These are phyloP conservation scores for Carollia perspicillata DNA, from an alignment of 2,113 vertebrate species.

Conservation along the genomic window DNA sequence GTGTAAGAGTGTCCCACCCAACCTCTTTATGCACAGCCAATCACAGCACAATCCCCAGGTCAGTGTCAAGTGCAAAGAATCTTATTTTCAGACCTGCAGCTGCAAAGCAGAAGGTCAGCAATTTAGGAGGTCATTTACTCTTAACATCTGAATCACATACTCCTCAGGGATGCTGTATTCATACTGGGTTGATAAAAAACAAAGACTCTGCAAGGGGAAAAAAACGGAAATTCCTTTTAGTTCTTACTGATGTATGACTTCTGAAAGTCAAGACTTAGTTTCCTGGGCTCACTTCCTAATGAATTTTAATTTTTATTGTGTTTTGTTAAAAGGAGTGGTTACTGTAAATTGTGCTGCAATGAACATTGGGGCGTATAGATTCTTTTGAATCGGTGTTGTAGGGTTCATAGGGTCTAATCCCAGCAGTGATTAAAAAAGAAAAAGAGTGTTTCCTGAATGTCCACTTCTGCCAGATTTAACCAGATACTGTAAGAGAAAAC, in stretches of 20 bases:
- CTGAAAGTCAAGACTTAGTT: neutral
- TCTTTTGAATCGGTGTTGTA: too few species aligned
- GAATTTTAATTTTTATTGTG: conserved; percentile 16
- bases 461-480: neutral
- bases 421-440: neutral
- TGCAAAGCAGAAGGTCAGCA: conserved; percentile 20
- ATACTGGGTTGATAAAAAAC: conserved; percentile 74
- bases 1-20: neutral
- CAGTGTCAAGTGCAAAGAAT: neutral
- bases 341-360: too few species aligned
- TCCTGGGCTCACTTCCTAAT: neutral
- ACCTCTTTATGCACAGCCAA: neutral
- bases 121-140: conserved; percentile 72
- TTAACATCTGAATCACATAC: conserved; percentile 44
- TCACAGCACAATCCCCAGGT: neutral
- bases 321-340: neutral
- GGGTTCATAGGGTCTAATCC: too few species aligned
- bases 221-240: conserved; percentile 11
- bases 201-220: conserved; percentile 66
- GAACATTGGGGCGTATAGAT: too few species aligned
- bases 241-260: neutral
- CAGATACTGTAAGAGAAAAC: neutral
- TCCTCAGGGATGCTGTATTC: conserved; percentile 52
- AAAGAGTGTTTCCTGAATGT: neutral
- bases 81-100: neutral